These are phyloP conservation scores for Phoxinus dragarum DNA, from an alignment of 2,797 vertebrate species.

Conservation along the genomic window DNA sequence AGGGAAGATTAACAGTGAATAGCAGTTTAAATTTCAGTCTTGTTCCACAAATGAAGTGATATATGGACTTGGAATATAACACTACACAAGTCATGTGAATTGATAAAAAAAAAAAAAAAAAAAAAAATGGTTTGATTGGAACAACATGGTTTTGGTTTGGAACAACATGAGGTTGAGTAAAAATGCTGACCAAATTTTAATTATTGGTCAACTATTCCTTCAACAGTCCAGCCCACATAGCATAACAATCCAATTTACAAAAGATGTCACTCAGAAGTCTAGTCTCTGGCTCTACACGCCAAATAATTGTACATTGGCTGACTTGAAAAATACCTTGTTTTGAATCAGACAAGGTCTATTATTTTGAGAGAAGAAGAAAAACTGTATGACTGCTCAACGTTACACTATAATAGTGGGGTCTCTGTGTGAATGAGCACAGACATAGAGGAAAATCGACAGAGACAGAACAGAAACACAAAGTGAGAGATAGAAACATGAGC, in stretches of 20 bases:
- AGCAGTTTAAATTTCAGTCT: not conserved
- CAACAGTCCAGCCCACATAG: not conserved
- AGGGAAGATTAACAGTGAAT: not conserved
- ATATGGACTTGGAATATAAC: not conserved
- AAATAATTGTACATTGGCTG: not conserved
- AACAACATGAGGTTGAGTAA: not conserved
- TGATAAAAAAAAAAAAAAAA: not conserved
- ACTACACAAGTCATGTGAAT: not conserved
- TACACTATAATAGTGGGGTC: conserved; percentile 4
- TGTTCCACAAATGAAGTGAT: not conserved
- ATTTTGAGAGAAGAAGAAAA: conserved; percentile 11
- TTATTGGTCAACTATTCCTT: not conserved
- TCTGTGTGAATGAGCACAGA: conserved; percentile 6
- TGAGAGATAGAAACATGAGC: not conserved
- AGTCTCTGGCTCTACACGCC: not conserved
- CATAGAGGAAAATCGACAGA: conserved; percentile 13
- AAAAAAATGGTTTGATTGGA: too few species aligned
- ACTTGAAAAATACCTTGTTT: conserved; percentile 13
- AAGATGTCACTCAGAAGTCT: conserved; percentile 23
- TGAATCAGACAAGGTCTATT: not conserved
- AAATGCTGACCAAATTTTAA: not conserved
- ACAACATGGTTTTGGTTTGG: too few species aligned
- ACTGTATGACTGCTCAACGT: not conserved
- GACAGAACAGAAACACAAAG: not conserved
- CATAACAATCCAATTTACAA: conserved; percentile 2